These are phyloP conservation scores for Chrysaora quinquecirrha DNA, from an alignment of 30 jellyfish, hydroid and myxozoan species.

Conservation along the genomic window DNA sequence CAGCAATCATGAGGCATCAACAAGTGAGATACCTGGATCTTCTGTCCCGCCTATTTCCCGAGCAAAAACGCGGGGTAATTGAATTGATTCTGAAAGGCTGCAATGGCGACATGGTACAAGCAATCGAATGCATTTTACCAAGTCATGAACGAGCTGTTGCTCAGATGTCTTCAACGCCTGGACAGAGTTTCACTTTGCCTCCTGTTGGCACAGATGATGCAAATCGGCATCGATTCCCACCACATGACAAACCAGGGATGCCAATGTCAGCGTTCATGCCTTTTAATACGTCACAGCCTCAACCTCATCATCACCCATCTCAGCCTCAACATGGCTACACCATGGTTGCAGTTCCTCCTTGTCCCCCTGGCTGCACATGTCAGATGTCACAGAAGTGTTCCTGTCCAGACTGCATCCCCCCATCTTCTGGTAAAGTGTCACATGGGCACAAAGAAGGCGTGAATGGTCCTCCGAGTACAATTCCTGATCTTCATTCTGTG, in stretches of 20 bases:
- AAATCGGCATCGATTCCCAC: constrained; percentile 51
- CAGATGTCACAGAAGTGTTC: constrained; percentile 89
- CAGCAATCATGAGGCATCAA: constrained; percentile 78
- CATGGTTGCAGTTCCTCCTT: constrained; percentile 77
- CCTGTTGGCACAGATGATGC: constrained; percentile 57
- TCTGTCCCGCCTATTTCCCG: constrained; percentile 88
- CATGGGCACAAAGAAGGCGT: constrained; percentile 34
- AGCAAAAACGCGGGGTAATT: constrained; percentile 94
- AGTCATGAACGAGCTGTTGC: constrained; percentile 98
- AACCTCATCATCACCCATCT: constrained; percentile 65
- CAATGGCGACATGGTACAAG: constrained; percentile 96
- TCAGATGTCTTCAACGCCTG: constrained; percentile 83
- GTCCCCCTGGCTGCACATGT: constrained; percentile 99
- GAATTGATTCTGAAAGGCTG: constrained; percentile 97
- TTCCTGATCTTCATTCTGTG: constrained; percentile 44
- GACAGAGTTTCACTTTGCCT: constrained; percentile 88
- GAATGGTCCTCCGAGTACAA: constrained; percentile 57
- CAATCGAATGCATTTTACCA: constrained; percentile 96
- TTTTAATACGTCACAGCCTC: constrained; percentile 76
- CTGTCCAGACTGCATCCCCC: constrained; percentile 85
- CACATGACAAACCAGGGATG: constrained; percentile 57
- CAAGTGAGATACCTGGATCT: constrained; percentile 79
- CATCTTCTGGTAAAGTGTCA: constrained; percentile 46
- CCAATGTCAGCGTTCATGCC: constrained; percentile 94
- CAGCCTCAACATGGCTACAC: constrained; percentile 72